A percentile compares a stretch with the other conserved stretches of the same genome.
phyloP scores from a whole-genome alignment of 2,113 vertebrate species.

The Harpagus bidentatus region DNA sequence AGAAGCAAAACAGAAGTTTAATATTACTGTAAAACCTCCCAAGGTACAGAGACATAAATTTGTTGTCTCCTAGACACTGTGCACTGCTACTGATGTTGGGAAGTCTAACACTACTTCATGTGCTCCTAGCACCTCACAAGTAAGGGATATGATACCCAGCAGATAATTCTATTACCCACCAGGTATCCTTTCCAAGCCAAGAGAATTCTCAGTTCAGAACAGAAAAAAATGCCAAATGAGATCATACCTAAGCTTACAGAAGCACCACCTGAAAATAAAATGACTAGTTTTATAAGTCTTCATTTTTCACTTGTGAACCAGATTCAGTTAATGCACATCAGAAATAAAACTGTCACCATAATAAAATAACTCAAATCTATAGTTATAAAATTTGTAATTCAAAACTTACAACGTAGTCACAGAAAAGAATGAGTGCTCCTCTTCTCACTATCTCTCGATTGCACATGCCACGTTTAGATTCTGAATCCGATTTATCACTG shows the following conservation, averaged over 20 bases:
- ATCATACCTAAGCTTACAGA: not conserved
- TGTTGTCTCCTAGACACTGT: not conserved
- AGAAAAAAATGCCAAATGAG: not conserved
- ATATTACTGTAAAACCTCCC: not conserved
- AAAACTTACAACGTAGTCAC: conserved; percentile 93
- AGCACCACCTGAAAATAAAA: not conserved
- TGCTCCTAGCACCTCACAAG: not conserved
- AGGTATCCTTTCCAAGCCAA: not conserved
- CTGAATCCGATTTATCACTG: conserved; percentile 71
- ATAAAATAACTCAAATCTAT: not conserved
- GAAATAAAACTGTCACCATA: not conserved
- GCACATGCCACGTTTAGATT: conserved; percentile 82
- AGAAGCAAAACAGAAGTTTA: not conserved
- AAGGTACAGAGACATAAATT: not conserved
- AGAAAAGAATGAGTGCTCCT: conserved; percentile 95
- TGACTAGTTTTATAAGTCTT: not conserved
- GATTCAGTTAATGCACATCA: not conserved
- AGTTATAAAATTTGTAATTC: not conserved
- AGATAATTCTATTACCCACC: not conserved
- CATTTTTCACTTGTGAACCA: not conserved
- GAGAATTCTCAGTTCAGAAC: not conserved
- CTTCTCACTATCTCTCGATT: conserved; percentile 91
- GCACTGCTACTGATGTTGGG: not conserved
- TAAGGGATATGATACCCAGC: not conserved
- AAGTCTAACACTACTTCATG: not conserved